Evolutionary conservation across 2,797 vertebrate species (phyloP), one percentile per base, ranked within the genome.

Genomic region (Valencia hispanica): DNA sequence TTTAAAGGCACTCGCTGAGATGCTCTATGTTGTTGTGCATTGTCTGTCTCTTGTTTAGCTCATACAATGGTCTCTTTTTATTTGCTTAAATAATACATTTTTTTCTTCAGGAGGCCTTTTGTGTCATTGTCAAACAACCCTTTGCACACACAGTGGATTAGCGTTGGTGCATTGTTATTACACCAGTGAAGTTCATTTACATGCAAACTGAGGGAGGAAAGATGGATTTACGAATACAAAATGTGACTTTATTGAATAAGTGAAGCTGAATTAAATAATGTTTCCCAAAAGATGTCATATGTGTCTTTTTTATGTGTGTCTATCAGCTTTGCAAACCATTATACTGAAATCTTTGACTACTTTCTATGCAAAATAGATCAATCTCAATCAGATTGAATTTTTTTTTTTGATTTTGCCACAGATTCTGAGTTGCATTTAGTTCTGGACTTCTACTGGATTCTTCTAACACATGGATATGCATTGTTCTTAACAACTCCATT

Each of bases 11-110:
- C 57, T 70, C 27, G 0, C 77, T 83, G 79, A 86, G 15, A 22
- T 75, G 61, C 74, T 9, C 75, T 2, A 53, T 72, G 63, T 72
- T 43, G 55, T 39, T 77, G 27, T 68, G 65, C 66, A 39, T 87
- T 75, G 79, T 77, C 79, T 70, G 68, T 45, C n/a, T 55, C 32
- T 65, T 78, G 81, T 84, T 80, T 85, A 72, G 79, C 79, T 75
- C 20, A 85, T 32, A 89, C 86, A 89, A 90, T 80, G 39, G 79
- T 59, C 83, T 75, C 27, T 83, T 73, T 84, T 93, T 92, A 90
- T 89, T 68, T 76, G 10, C 1, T 61, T 79, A 73, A 77, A 89
- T 90, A 90, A 86, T 73, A 79, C 59, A 45, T 75, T 83, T 73
- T 27, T 86, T 87, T 82, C 84, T 84, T 85, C 50, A 25, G 72